Evolutionary conservation across 2,888 invertebrate species (phyloP).

Genomic region (Amblyjoppa fuscipennis): DNA sequence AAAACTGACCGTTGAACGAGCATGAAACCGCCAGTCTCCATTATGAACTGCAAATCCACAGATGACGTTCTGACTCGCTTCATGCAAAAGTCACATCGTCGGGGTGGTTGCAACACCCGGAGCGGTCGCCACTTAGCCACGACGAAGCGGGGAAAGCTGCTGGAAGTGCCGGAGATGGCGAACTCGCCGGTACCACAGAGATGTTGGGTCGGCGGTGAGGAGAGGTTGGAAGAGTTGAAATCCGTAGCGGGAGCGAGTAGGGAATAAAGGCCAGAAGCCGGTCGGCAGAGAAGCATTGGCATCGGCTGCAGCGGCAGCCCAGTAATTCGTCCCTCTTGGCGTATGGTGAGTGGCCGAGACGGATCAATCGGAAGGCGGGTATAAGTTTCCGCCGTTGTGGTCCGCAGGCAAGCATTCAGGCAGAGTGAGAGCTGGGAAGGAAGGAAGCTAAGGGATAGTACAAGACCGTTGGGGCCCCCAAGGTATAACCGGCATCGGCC

Average conservation of each 20-base stretch:
- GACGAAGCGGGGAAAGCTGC: conserved; percentile 47
- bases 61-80: conserved; percentile 33
- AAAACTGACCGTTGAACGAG: neutral
- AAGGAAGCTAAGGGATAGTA: conserved; percentile 53
- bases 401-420: conserved; percentile 69
- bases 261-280: conserved; percentile 30
- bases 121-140: conserved; percentile 18
- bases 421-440: conserved; percentile 54
- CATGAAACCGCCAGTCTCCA: conserved; percentile 21
- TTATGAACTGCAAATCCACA: conserved; percentile 4
- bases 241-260: conserved; percentile 29
- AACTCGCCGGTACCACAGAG: neutral
- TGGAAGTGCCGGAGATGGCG: neutral
- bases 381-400: conserved; percentile 84
- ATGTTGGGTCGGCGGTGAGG: neutral
- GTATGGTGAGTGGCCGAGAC: conserved; percentile 84
- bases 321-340: conserved; percentile 83
- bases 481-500: conserved; percentile 63
- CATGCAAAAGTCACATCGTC: conserved; percentile 23
- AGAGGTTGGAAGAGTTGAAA: conserved; percentile 38
- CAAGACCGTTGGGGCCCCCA: conserved; percentile 40
- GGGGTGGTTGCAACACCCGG: conserved; percentile 37
- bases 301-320: conserved; percentile 70
- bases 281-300: conserved; percentile 63
- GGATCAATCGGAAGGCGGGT: conserved; percentile 84